Base-by-base conservation (phyloP, 1,140 invertebrate species). In the Hycleus phaleratus region DNA sequence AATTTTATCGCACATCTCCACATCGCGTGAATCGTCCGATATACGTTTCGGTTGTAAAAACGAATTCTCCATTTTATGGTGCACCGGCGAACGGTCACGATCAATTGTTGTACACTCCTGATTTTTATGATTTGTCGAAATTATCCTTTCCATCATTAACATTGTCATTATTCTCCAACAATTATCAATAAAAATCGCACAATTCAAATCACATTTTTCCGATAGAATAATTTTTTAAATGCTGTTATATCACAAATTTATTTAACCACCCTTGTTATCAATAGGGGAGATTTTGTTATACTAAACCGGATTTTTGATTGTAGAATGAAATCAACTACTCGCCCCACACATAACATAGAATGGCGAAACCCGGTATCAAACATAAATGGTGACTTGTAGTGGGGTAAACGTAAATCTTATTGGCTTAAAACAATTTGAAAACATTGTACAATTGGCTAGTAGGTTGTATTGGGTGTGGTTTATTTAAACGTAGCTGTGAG, bases 131-230 rank as follows among this genome's bases (percentile, higher is more conserved):
- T 63, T 58, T n/a, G 68, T 63, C 59, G 73, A 69, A 25, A 68
- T 66, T 43, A 73, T 64, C 54, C 73, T 66, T 65, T 76, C 73
- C 73, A 76, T 76, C 73, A 74, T 76, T 67, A 76, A 66, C 75
- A 76, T 76, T 68, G 75, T 76, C 75, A 76, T 76, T 66, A 71
- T 71, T 68, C 56, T 42, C 7, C 7, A 32, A 32, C 32, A 32
- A 32, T 32, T 32, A 32, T 32, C 32, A 5, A 32, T 5, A 32
- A 5, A 32, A 5, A 32, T 32, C 32, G 32, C 32, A 32, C 32
- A 32, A 32, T 32, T 32, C 32, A 32, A 32, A 32, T 32, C 32
- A 32, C 32, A 32, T 32, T 7, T 32, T 32, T 3, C 7, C 32
- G 32, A 32, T 32, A 32, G 32, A 32, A 18, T 18, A 18, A 32